Evolutionary conservation across 53 echinoderm and acorn worm genomes (phyloP), one percentile per base, ranked within the genome.

Genomic region (Apostichopus leukothele): DNA sequence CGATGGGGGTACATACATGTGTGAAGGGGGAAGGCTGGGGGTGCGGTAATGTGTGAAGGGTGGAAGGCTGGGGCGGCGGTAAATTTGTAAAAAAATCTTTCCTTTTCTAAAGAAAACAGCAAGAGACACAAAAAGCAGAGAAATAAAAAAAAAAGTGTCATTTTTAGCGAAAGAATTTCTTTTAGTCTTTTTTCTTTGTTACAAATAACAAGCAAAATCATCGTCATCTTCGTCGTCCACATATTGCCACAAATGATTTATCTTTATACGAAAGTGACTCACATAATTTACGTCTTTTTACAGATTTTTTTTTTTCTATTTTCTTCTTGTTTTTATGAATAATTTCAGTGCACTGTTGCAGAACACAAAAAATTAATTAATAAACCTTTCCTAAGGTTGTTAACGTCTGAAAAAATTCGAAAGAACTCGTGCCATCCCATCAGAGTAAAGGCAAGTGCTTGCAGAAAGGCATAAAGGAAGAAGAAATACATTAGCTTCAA

Each of bases 121-220:
- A 57, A 57, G 4, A 57, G 10, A 16, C 71, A 18, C 3, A 16
- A 18, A 6, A 71, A 71, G 71, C 71, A 71, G 20, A 16, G n/a
- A 71, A 71, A n/a, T 71, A 71, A 19, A 71, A 71, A 63, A 63
- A 63, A 63, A 9, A 16, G 20, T 71, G 71, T 19, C 20, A 19
- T 71, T 71, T 68, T 71, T 81, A 81, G 81, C 55, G 54, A 81
- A 78, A 81, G 22, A 81, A 57, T 59, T 81, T 39, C 16, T 19
- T 22, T 81, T 20, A 57, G 81, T 81, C 18, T 81, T 53, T 81
- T 54, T 81, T 59, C 59, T 81, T 81, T 22, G 7, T 59, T 81
- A 81, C 59, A 81, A 81, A 81, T 81, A 81, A 81, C 81, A 81
- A 81, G 55, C 52, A 81, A 57, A n/a, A 52, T 79, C 54, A 79